Base-by-base conservation (phyloP, 2,797 vertebrate species). In the Eleutherodactylus coqui region DNA sequence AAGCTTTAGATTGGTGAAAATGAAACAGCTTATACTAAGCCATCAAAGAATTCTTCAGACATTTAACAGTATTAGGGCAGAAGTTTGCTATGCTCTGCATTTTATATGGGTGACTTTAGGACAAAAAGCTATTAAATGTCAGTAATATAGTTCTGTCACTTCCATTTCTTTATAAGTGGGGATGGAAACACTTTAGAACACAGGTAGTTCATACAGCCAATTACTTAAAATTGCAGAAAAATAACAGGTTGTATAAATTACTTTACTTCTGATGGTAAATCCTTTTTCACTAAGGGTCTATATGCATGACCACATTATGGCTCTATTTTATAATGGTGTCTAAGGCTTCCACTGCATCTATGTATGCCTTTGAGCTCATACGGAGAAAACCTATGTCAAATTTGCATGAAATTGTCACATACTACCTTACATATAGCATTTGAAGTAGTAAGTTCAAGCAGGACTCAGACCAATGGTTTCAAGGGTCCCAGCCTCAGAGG, bases 1-100 rank as follows among this genome's bases (percentile, higher is more conserved):
- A 36, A 27, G 67, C 67, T 45, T 29, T 27, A 62, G 38, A 43
- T 41, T 77, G 43, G 51, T 73, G 49, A 79, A 83, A 79, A 67
- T 79, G 75, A 79, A 83, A 79, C 49, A 73, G 86, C 75, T 87
- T 87, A 83, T 79, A 41, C 36, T 83, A 83, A 87, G 51, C 81
- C 51, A 47, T 79, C 27, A 83, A 83, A 87, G 80, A 24, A 47
- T 53, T 87, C 43, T 73, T 73, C 67, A 55, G 21, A 70, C 29
- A 72, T 79, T 79, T 62, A 79, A 60, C 75, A 2, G 86, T 53
- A 83, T 85, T 85, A 73, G 45, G 55, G 34, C 55, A 53, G 58
- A 60, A 7, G 55, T 82, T 64, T 81, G 49, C 32, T n/a, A 34
- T 64, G 21, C 69, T 75, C 72, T 29, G 55, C 29, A 53, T 43